These are phyloP conservation scores for Leuciscus idus DNA, from an alignment of 2,113 vertebrate genomes.

Conservation along the genomic window DNA sequence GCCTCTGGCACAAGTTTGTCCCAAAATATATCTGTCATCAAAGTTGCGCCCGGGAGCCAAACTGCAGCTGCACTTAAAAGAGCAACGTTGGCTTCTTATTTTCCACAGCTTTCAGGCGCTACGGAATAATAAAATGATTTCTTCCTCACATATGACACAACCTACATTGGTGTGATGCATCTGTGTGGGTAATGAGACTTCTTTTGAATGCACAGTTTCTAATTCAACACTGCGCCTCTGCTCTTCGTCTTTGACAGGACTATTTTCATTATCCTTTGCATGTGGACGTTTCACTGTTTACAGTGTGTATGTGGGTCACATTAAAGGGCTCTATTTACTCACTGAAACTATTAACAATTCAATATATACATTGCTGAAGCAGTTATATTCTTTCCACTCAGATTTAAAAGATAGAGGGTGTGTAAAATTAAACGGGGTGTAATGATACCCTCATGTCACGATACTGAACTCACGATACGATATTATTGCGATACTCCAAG, in stretches of 20 bases:
- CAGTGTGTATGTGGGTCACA: background rate
- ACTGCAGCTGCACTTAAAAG: conserved; percentile 21
- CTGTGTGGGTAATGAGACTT: conserved; percentile 5
- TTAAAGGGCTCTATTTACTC: background rate
- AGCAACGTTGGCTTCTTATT: background rate
- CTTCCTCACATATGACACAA: conserved; percentile 17
- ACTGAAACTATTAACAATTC: background rate
- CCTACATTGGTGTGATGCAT: background rate
- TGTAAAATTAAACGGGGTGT: background rate
- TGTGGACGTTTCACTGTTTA: background rate
- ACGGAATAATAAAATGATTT: background rate
- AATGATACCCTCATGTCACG: too few species aligned
- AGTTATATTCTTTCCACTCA: background rate
- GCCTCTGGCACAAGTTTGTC: conserved; percentile 29
- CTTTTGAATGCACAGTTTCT: background rate
- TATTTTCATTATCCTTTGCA: background rate
- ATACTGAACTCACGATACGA: too few species aligned
- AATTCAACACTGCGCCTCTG: background rate
- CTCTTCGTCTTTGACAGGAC: background rate
- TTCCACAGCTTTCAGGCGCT: background rate
- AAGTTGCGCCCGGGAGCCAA: conserved; percentile 10
- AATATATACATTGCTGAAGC: background rate
- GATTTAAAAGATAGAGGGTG: background rate
- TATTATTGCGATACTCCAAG: too few species aligned
- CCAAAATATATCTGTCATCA: conserved; percentile 32